These are phyloP conservation scores for Alcis repandata DNA, from an alignment of 2,888 invertebrate species.

Conservation along the genomic window DNA sequence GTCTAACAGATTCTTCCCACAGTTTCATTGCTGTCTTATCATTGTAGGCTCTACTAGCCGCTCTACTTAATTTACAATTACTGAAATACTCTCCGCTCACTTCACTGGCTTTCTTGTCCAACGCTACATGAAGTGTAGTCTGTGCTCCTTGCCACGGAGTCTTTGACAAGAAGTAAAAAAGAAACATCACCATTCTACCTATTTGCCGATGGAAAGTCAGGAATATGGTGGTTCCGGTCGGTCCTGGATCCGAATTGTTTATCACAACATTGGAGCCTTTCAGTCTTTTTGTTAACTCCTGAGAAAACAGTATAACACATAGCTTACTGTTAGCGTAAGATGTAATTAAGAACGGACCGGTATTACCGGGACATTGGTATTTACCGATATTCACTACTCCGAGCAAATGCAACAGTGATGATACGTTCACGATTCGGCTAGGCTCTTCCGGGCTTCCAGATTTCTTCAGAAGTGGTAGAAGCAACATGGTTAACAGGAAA, in stretches of 20 bases:
- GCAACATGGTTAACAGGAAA: conserved; percentile 94
- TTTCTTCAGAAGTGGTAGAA: conserved; percentile 91
- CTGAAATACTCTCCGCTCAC: conserved; percentile 90
- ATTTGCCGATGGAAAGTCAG: conserved; percentile 72
- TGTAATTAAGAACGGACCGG: neutral
- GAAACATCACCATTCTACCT: conserved; percentile 76
- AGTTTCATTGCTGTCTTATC: conserved; percentile 89
- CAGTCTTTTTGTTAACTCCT: conserved; percentile 89
- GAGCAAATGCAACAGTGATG: conserved; percentile 89
- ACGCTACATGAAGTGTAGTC: conserved; percentile 89
- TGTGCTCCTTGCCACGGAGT: conserved; percentile 91
- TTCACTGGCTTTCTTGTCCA: conserved; percentile 88
- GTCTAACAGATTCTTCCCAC: conserved; percentile 91
- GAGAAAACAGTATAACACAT: conserved; percentile 89
- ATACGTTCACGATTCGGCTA: conserved; percentile 91
- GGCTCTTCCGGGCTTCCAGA: conserved; percentile 79
- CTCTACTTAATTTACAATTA: conserved; percentile 88
- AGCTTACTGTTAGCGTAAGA: conserved; percentile 88
- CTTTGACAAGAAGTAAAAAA: conserved; percentile 87
- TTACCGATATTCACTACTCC: conserved; percentile 89
- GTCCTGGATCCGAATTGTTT: conserved; percentile 94
- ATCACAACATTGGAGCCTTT: conserved; percentile 89
- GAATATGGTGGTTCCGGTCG: conserved; percentile 92
- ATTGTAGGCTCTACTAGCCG: conserved; percentile 86
- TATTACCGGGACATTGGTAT: too few relatives aligned